These are phyloP conservation scores for Sphenodon punctatus DNA, from an alignment of 2,797 vertebrate species.

Conservation along the genomic window DNA sequence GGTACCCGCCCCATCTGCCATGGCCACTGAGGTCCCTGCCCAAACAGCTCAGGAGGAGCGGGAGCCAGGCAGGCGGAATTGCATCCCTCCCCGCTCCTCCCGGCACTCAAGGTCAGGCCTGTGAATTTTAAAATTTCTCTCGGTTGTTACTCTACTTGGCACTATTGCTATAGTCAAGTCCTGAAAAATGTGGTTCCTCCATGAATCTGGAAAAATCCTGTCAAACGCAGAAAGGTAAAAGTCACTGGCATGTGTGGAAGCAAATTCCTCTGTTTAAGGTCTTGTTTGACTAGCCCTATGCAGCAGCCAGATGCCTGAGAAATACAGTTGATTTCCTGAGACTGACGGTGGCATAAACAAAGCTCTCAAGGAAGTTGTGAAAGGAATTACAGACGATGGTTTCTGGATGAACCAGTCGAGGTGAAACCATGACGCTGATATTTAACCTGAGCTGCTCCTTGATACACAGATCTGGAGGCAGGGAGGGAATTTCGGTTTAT, in stretches of 20 bases:
- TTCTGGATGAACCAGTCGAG: not conserved
- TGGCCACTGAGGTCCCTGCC: no score
- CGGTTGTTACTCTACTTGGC: not conserved
- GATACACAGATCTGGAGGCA: not conserved
- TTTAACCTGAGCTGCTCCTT: not conserved
- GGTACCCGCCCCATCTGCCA: no score
- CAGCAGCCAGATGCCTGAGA: not conserved
- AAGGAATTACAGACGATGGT: not conserved
- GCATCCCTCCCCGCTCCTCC: no score
- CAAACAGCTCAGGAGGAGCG: no score
- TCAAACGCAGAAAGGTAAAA: not conserved
- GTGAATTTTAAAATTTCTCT: not conserved
- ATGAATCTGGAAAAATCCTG: not conserved
- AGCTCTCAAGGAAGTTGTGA: not conserved
- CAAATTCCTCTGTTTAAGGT: not conserved
- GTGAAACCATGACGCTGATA: not conserved
- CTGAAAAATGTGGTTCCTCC: not conserved
- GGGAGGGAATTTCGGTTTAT: no score
- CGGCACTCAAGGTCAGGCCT: no score
- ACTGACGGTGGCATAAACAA: not conserved
- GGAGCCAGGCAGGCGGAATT: no score
- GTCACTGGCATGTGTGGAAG: not conserved
- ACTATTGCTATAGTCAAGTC: not conserved
- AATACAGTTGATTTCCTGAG: rapidly evolving
- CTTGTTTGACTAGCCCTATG: not conserved